Base-by-base conservation (phyloP, 1,140 invertebrate genomes). In the Drosophila sulfurigaster region DNA sequence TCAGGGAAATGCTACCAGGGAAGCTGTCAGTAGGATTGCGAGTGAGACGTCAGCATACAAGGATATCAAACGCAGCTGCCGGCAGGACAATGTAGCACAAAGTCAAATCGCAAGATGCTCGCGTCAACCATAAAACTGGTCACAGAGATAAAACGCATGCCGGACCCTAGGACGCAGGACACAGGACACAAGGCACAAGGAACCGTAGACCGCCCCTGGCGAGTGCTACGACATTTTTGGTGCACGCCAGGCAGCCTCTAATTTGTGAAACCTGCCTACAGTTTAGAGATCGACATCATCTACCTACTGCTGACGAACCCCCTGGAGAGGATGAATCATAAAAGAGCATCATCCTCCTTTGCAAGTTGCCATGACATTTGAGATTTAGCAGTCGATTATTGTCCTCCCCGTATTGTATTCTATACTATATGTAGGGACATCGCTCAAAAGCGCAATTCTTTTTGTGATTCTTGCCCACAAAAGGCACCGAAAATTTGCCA, bases 311-410 rank as follows among this genome's bases (percentile, higher is more conserved):
- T n/a, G 43, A 25, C 63, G 64, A 49, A 48, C 48, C 30, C 48
- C 49, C 11, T 25, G 48, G 32, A 8, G 63, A 48, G 74, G 45
- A 49, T 56, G 6, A 13, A 45, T 38, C 46, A 71, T 60, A 85
- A 85, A 81, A 69, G 82, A 75, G 70, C 78, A 78, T 45, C 68
- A 67, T 64, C 46, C 72, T 56, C 46, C 68, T 63, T 63, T 25
- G 35, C 6, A 15, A 54, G 51, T 81, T 62, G 45, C 71, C 85
- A 63, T 89, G 85, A 89, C 81, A 89, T 89, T 87, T 66, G 68
- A 79, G 86, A 89, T 89, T 89, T 89, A 69, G 81, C 85, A 89
- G 85, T 90, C 78, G 81, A 90, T 89, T 78, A 89, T 89, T 85
- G 78, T 73, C 20, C 63, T 11, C 0, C 28, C 62, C 54, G 41